Evolutionary conservation across 2,113 vertebrate species (phyloP), one percentile per base, ranked within the genome.

Genomic region (Xenus cinereus): DNA sequence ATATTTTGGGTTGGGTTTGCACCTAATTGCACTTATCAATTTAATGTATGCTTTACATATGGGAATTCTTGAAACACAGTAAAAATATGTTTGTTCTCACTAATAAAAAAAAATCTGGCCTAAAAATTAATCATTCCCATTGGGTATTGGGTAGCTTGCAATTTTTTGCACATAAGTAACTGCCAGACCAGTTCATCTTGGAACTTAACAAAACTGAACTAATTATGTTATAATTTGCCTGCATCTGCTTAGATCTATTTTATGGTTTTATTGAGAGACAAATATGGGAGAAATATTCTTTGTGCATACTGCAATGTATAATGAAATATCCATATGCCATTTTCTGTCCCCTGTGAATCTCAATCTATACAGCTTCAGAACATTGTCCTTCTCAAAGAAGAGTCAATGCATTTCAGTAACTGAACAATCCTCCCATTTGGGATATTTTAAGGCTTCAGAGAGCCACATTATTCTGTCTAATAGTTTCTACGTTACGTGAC

Each of bases 71-170:
- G 46, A 76, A 76, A 76, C 1, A 4, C 8, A 39, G 32, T 75
- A 71, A 6, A 84, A 80, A 6, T 35, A 54, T 64, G 7, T 37
- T 63, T 86, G 14, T 43, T 79, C 39, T 50, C 17, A 51, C 14
- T 45, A 62, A 60, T 28, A 46, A 7, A 45, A 93, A 69, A 45
- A 23, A 41, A 32, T 19, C 14, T 62, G 16, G 7, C 33, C 33
- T 57, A 35, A 79, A 76, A 66, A 50, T 67, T 48, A 72, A 45
- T 50, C 43, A 21, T 87, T 87, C 28, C 20, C 1, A 0, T 39
- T 50, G 12, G 3, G 12, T 45, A 0, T 39, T 50, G 12, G 3
- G 12, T 45, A 6, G 3, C 15, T n/a, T 71, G 24, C 13, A 50
- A 27, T 60, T 89, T 89, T 41, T 51, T 56, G 35, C 32, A 84